Evolutionary conservation across 2,113 vertebrate genomes (phyloP).

Genomic region (Myrmecobius fasciatus): DNA sequence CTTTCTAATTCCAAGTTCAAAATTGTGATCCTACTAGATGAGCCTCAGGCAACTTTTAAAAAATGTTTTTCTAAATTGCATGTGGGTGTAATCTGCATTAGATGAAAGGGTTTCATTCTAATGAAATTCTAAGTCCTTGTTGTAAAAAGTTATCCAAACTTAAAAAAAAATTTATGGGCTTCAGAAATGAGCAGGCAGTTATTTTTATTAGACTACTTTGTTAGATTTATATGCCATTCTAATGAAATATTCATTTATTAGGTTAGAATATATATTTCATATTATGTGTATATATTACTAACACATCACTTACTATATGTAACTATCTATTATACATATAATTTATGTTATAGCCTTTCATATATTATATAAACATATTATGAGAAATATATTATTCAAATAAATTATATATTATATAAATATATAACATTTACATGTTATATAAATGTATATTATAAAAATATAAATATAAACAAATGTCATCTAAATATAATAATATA

Average conservation of each 20-base stretch:
- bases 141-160: background rate
- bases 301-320: too few relatives aligned
- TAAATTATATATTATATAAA: too few relatives aligned
- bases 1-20: too few relatives aligned
- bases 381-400: too few relatives aligned
- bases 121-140: background rate
- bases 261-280: background rate
- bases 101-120: background rate
- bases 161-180: background rate
- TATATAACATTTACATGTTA: too few relatives aligned
- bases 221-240: constrained; percentile 7
- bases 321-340: too few relatives aligned
- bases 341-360: too few relatives aligned
- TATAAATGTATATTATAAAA: too few relatives aligned
- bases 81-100: background rate
- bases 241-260: constrained; percentile 5
- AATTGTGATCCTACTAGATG: background rate
- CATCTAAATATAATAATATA: too few relatives aligned
- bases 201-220: too few relatives aligned
- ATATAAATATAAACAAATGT: too few relatives aligned
- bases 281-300: background rate
- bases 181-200: constrained; percentile 38
- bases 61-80: background rate
- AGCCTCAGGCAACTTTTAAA: background rate
- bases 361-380: too few relatives aligned